Base-by-base conservation (phyloP, 2,888 invertebrate genomes). In the Diogma glabrata region DNA sequence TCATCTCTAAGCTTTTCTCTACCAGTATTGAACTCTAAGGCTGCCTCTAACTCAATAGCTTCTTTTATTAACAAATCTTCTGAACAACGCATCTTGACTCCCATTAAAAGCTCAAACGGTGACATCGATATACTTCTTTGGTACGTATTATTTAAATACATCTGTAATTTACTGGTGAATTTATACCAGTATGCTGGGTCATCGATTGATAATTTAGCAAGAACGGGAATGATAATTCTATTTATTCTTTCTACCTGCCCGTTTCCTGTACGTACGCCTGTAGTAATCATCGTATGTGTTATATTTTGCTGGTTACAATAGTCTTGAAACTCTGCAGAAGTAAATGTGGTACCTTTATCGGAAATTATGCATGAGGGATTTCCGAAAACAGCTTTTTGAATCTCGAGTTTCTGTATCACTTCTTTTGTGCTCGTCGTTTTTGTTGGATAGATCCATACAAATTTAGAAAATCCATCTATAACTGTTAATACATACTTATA, bases 401-500 rank as follows among this genome's bases (percentile, higher is more conserved):
- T 17, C 6, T 52, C 52, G 4, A 67, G 38, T 53, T 61, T 64
- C 2, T 57, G 23, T 8, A 69, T 33, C 0, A 60, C 62, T 47
- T 70, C 65, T 17, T 55, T 56, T 3, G 60, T 53, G 0, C 61
- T 54, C 2, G 59, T 60, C 3, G 58, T 53, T 49, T 64, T 65
- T 1, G 59, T 59, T 2, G 65, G 64, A 49, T 60, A 67, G 0
- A 67, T 12, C 64, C 67, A 67, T 2, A 57, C 58, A 58, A 66
- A 67, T 49, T 67, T 68, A 0, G 64, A 64, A 40, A 65, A 67
- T 0, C 54, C 60, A 54, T 69, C 66, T 0, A 67, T 53, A 0
- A 66, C 55, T 0, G 62, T 63, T 1, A 69, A 57, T 1, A 70
- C 61, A 33, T 66, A 56, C 47, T 63, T 63, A 33, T 54, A 51